Base-by-base conservation (phyloP, 2,113 vertebrate species). In the Ictalurus punctatus region DNA sequence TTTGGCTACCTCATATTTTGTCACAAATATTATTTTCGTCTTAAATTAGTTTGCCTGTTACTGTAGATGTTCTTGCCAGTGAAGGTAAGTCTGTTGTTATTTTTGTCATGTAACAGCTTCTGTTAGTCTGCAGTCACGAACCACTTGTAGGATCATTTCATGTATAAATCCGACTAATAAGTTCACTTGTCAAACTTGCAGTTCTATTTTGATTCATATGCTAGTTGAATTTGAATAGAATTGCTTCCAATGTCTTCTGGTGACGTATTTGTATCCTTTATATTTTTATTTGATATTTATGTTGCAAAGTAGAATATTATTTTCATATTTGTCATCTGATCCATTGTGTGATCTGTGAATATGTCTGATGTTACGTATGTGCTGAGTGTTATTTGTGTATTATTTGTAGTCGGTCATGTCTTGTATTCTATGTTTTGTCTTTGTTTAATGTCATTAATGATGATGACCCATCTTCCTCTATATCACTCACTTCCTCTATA, bases 361-460 rank as follows among this genome's bases (percentile, higher is more conserved):
- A 84, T 92, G 85, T 69, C 83, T 74, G 58, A 21, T 67, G 83
- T 92, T 87, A 25, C 44, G 61, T 44, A 78, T 85, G 34, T 76
- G 87, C 34, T 56, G 19, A 79, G 76, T 81, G 78, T 19, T 63
- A 30, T 63, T 25, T 73, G 40, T 52, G 86, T 37, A 30, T 63
- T 67, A 37, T 86, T 37, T 74, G 63, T 85, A n/a, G 83, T 56
- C 30, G 44, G 48, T 89, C 85, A 84, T 17, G 74, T 87, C 84
- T 91, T 58, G 52, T 89, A 84, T 89, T 87, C 69, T 91, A 80
- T 92, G 44, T 94, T 94, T 92, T 92, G 91, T 92, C 88, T 90
- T 84, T 74, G 74, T 87, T 83, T 86, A 71, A 83, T 73, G n/a
- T 73, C 27, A 71, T 83, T 56, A 37, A 34, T 56, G 52, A 58